Evolutionary conservation across 2,113 vertebrate species (phyloP).

Genomic region (Neolamprologus brichardi): DNA sequence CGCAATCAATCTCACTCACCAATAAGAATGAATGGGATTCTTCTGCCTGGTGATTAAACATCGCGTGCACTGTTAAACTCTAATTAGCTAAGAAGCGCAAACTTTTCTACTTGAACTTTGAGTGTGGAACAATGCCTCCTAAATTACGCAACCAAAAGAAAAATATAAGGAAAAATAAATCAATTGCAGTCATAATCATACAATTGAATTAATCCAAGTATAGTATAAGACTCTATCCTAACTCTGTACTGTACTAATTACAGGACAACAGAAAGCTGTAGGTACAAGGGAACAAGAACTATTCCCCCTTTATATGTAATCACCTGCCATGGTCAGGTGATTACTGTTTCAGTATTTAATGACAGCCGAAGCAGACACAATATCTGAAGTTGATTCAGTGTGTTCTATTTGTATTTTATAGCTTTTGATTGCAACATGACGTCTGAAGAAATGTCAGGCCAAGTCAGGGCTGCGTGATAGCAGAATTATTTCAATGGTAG

Average conservation of each 20-base stretch:
- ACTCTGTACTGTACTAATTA: background rate
- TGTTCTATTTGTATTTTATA: background rate
- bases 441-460: background rate
- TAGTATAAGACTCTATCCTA: background rate
- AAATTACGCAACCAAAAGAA: background rate
- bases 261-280: background rate
- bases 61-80: background rate
- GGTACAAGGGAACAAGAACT: background rate
- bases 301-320: background rate
- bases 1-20: conserved; percentile 25
- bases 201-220: background rate
- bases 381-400: background rate
- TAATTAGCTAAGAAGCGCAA: conserved; percentile 6
- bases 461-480: background rate
- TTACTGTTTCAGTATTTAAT: background rate
- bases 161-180: background rate
- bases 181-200: background rate
- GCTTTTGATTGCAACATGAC: background rate
- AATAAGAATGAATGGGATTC: conserved; percentile 14
- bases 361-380: background rate
- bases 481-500: background rate
- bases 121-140: background rate
- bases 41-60: background rate
- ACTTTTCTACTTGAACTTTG: background rate
- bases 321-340: background rate